Conservation (phyloP, 2,113 vertebrate genomes). For the Barnardius zonarius region DNA sequence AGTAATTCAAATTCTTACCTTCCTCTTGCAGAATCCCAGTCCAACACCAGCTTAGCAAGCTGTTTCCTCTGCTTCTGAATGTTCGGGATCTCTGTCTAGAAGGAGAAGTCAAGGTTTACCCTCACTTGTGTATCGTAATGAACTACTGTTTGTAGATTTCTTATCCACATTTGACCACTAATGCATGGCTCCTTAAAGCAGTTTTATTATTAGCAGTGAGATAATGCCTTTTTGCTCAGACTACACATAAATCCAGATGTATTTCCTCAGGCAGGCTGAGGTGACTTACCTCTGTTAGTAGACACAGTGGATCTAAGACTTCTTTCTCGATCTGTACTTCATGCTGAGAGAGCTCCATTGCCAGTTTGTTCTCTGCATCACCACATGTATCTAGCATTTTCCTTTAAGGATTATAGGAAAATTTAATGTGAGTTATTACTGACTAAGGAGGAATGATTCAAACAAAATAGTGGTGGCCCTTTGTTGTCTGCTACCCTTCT, state of each 20-base stretch:
- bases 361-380: slow-evolving; percentile 91
- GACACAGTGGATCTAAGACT: slow-evolving; percentile 88
- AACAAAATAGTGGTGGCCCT: neutral
- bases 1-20: slow-evolving; percentile 73
- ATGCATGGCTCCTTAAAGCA: neutral
- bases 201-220: neutral
- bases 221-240: neutral
- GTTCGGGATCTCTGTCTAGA: slow-evolving; percentile 93
- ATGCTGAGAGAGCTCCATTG: slow-evolving; percentile 89
- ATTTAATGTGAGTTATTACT: neutral
- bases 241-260: neutral
- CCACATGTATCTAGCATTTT: slow-evolving; percentile 96
- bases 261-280: neutral
- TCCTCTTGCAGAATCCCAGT: slow-evolving; percentile 95
- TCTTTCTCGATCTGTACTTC: slow-evolving; percentile 94
- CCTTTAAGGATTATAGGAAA: slow-evolving; percentile 58
- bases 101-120: neutral
- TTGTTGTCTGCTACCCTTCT: neutral
- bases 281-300: slow-evolving; percentile 86
- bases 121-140: neutral
- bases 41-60: slow-evolving; percentile 90
- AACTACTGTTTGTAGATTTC: neutral
- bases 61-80: slow-evolving; percentile 98
- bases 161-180: neutral
- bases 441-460: neutral